These are phyloP conservation scores for Seira ritae DNA, from an alignment of 2,888 invertebrate genomes.

Conservation along the genomic window DNA sequence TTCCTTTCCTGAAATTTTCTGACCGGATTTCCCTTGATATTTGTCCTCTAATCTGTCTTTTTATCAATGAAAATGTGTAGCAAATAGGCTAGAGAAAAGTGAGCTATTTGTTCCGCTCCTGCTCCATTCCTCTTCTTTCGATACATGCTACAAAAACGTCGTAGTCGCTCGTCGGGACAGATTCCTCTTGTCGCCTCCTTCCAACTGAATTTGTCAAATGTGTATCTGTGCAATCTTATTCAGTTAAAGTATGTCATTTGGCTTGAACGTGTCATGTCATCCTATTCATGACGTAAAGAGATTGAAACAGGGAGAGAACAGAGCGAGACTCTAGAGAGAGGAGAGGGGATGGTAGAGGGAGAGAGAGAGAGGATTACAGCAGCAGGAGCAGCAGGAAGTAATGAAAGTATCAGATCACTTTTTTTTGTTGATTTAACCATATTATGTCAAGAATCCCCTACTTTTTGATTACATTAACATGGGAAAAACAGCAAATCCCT, in stretches of 20 bases:
- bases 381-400: constrained; percentile 31
- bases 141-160: too few relatives aligned
- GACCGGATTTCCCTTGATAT: constrained; percentile 64
- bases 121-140: background rate
- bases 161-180: constrained; percentile 48
- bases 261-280: constrained; percentile 44
- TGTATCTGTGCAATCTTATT: constrained; percentile 20
- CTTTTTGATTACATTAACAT: too few relatives aligned
- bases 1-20: constrained; percentile 58
- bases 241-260: constrained; percentile 49
- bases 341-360: too few relatives aligned
- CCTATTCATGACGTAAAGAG: too few relatives aligned
- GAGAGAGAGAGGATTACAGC: constrained; percentile 38
- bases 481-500: too few relatives aligned
- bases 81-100: background rate
- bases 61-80: constrained; percentile 38
- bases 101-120: background rate
- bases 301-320: too few relatives aligned
- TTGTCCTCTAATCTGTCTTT: constrained; percentile 60
- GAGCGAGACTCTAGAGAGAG: too few relatives aligned
- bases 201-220: constrained; percentile 60
- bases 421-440: constrained; percentile 54
- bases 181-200: constrained; percentile 53
- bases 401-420: constrained; percentile 32
- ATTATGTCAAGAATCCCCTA: constrained; percentile 37